Evolutionary conservation across 2,888 invertebrate genomes (phyloP), one percentile per base, ranked within the genome.

Genomic region (Apotomis capreana): DNA sequence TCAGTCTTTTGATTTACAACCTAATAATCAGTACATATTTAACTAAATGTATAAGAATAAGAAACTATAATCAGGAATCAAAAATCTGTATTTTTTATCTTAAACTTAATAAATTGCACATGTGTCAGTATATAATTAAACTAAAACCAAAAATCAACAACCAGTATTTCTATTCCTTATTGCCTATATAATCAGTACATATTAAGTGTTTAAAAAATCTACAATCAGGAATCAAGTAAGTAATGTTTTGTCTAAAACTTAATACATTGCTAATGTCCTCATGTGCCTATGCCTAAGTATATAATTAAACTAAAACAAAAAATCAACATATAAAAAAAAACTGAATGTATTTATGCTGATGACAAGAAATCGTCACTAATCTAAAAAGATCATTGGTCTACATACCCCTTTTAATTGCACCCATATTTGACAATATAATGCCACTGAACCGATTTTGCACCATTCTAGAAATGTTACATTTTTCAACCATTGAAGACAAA

Each of bases 31-130:
- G 49, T 49, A 49, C 49, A 49, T 10, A 49, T 10, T 8, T 49
- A 49, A 49, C 49, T 49, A 49, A 6, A 49, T 49, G 49, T 49
- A 49, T 49, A 49, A 49, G 49, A 49, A 49, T 49, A 49, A 49
- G 49, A 49, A 49, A 49, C 49, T 49, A 49, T 49, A 49, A 49
- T 49, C 49, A 49, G 49, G 49, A 49, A 49, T 49, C 49, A 49
- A 49, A 8, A 49, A 49, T 49, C 9, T 2, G 12, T 49, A 49
- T 49, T 49, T 49, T 49, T 49, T 49, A 9, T 49, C 49, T 49
- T 12, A 49, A 49, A 49, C 49, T 8, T 49, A 9, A 49, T 49
- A 10, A 10, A 3, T 49, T 10, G 10, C 49, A 49, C 10, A 49
- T 49, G 49, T 49, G 49, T 49, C 49, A 49, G 10, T 12, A 49